Evolutionary conservation across 1,140 invertebrate genomes (phyloP), one percentile per base, ranked within the genome.

Genomic region (Drosophila pruinosa): DNA sequence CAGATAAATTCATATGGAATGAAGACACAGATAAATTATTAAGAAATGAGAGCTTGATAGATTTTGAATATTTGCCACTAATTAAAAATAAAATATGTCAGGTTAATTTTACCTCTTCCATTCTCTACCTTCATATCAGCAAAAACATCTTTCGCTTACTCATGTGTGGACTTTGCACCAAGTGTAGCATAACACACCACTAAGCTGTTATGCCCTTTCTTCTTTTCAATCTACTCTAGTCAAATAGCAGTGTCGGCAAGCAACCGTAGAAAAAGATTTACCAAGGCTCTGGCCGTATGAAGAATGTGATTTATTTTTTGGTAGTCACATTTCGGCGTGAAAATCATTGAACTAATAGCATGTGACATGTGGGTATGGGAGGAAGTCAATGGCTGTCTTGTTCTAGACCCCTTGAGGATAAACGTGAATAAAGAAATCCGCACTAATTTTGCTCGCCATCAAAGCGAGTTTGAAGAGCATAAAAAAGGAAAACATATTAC

Each of bases 331-430:
- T 86, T 78, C 47, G 82, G 82, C 83, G 82, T 88, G 82, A 88
- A 88, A 88, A 88, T 89, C 82, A 88, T 88, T 88, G 82, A 88
- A 88, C 82, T 88, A 88, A 88, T 88, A 88, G 82, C 82, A 78
- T 82, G 72, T 78, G 82, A 86, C 78, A 58, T 88, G 56, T 68
- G 75, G 24, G 41, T 3, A 14, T 10, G 45, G 24, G 45, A 12
- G 19, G 36, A 53, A 56, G n/a, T 39, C 63, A 39, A 15, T 57
- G 61, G 61, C 48, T 81, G 74, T 58, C 62, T 83, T 73, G 71
- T 59, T 75, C 52, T 43, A 77, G 70, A 72, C 41, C 71, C 64
- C 71, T 78, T 73, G 67, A 75, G 53, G 39, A 54, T 63, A 56
- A 59, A 64, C 71, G 39, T 78, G 68, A 82, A 88, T n/a, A n/a